These are phyloP conservation scores for Delphinus delphis DNA, from an alignment of 2,113 vertebrate genomes.

Conservation along the genomic window DNA sequence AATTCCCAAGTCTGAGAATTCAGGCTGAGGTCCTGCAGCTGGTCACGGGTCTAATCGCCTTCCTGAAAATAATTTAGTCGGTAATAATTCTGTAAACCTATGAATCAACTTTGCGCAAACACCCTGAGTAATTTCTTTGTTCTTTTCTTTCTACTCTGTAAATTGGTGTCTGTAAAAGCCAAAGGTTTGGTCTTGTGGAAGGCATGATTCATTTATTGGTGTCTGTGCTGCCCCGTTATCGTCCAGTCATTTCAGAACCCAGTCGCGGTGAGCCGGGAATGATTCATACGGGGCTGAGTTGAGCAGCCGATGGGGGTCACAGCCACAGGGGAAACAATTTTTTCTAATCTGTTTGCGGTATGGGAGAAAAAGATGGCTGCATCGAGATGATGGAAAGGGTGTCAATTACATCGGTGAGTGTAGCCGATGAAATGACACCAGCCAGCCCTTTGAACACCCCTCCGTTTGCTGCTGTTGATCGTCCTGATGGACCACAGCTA, in stretches of 20 bases:
- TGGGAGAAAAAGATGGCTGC: constrained; percentile 80
- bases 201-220: constrained; percentile 89
- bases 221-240: constrained; percentile 84
- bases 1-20: constrained; percentile 32
- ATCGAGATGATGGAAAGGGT: constrained; percentile 77
- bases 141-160: constrained; percentile 85
- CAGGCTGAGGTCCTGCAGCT: constrained; percentile 47
- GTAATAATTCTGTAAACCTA: constrained; percentile 84
- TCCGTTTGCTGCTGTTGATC: constrained; percentile 46
- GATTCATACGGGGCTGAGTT: constrained; percentile 83
- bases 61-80: constrained; percentile 76
- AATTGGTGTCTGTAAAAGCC: constrained; percentile 87
- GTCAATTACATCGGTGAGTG: constrained; percentile 75
- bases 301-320: constrained; percentile 83
- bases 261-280: constrained; percentile 79
- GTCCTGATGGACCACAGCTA: constrained; percentile 24
- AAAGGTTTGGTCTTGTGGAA: constrained; percentile 87
- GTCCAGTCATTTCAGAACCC: constrained; percentile 82
- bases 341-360: constrained; percentile 83
- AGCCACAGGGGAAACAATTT: constrained; percentile 77
- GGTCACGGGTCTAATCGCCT: constrained; percentile 71
- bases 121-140: constrained; percentile 89
- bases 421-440: constrained; percentile 67
- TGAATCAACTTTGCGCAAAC: constrained; percentile 87
- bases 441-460: constrained; percentile 64